Conservation (phyloP, 2,113 vertebrate genomes). For the Megaptera novaeangliae region DNA sequence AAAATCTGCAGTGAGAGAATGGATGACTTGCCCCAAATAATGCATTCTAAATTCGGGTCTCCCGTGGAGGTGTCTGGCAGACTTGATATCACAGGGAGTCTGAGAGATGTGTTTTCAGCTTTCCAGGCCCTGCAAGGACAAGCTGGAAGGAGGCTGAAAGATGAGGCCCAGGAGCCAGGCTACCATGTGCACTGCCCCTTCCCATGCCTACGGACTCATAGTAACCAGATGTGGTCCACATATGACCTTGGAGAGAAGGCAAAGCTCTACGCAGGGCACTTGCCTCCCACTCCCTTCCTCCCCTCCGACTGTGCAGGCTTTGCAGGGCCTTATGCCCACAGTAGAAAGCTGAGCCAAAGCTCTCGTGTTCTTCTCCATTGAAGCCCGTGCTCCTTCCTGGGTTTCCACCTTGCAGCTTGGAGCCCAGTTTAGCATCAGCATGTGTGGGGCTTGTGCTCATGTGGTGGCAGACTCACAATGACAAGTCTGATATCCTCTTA, state of each 20-base stretch:
- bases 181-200: not conserved
- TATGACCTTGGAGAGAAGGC: not conserved
- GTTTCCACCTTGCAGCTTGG: not conserved
- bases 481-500: not conserved
- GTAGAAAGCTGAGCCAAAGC: not conserved
- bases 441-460: not conserved
- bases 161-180: not conserved
- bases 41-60: not conserved
- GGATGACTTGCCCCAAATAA: not conserved
- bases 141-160: not conserved
- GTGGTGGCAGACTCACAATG: not conserved
- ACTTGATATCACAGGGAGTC: not conserved
- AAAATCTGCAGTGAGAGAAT: not conserved
- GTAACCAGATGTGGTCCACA: not conserved
- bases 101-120: not conserved
- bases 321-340: not conserved
- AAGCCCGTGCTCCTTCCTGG: not conserved
- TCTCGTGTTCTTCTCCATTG: not conserved
- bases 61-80: not conserved
- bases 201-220: not conserved
- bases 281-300: fast-evolving
- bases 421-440: not conserved
- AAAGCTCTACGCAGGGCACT: not conserved
- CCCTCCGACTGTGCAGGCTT: fast-evolving
- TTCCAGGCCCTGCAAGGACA: not conserved